Evolutionary conservation across 2,113 vertebrate species (phyloP).

Genomic region (Microcebus tavaratra): DNA sequence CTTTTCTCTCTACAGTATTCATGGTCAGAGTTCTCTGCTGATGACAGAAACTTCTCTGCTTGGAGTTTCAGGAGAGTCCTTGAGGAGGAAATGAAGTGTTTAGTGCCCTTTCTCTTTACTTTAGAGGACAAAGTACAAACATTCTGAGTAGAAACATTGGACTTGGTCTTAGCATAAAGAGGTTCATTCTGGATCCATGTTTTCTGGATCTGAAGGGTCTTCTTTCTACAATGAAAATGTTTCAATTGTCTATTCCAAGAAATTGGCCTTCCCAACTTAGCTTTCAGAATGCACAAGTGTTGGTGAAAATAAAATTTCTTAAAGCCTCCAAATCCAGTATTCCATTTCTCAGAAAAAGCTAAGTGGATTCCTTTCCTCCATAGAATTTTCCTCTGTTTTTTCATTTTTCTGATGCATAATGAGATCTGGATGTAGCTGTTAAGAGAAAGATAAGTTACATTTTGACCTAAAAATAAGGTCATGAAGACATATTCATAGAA

Average conservation of each 20-base stretch:
- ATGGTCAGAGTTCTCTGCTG: conserved; percentile 65
- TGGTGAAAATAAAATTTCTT: conserved; percentile 80
- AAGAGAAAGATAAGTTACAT: conserved; percentile 66
- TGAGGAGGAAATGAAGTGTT: conserved; percentile 59
- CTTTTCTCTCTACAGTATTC: conserved; percentile 66
- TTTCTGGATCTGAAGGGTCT: conserved; percentile 69
- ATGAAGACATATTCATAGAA: conserved; percentile 50
- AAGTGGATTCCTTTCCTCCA: conserved; percentile 80
- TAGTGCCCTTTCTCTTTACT: conserved; percentile 63
- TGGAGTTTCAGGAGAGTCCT: conserved; percentile 23
- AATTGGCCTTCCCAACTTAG: conserved; percentile 72
- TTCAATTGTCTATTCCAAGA: conserved; percentile 55
- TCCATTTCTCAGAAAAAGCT: conserved; percentile 82
- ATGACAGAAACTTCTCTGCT: conserved; percentile 50
- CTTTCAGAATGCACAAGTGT: conserved; percentile 75
- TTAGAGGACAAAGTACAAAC: conserved; percentile 59
- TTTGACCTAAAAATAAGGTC: conserved; percentile 62
- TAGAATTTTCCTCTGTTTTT: conserved; percentile 80
- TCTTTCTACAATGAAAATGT: conserved; percentile 63
- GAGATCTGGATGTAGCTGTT: conserved; percentile 81
- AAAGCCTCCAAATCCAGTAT: conserved; percentile 76
- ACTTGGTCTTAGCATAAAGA: conserved; percentile 67
- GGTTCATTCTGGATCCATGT: conserved; percentile 70
- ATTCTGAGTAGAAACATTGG: conserved; percentile 41
- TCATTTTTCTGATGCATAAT: conserved; percentile 89